Evolutionary conservation across 1,140 invertebrate genomes (phyloP), one percentile per base, ranked within the genome.

Genomic region (Hetaerina americana): DNA sequence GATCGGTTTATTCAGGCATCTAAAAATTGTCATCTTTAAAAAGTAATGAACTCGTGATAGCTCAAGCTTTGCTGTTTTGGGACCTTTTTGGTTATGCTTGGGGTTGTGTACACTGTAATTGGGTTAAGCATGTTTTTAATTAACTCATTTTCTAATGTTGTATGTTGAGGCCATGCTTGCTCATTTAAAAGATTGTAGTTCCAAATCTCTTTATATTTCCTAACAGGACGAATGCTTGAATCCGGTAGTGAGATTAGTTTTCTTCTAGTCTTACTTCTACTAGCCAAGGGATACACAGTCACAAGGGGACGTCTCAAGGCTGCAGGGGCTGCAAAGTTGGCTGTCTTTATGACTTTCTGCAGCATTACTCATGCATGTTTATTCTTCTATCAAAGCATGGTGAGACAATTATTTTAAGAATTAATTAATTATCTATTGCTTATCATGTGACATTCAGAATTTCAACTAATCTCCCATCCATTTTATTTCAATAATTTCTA

Each of bases 241-340:
- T 87, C 90, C 0, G 79, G 86, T 18, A 89, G 90, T 68, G 91
- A 89, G 78, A 88, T 87, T 69, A 79, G 86, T 1, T 95, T 92
- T 75, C 82, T 96, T 0, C 77, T 94, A 0, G 81, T 96, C 29
- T 82, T 97, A 27, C 82, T 97, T 26, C 80, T 97, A 22, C 82
- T 96, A 77, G 93, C 90, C 0, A 94, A 96, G 80, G 94, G 95
- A 1, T 96, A 90, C 77, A 96, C 94, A 0, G 89, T 97, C 15
- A 96, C 94, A 0, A 84, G 93, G 71, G 94, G 92, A 0, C 80
- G 91, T 1, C 80, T 96, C 15, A 86, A 89, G 66, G 80, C 87
- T 0, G 82, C 80, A 15, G 89, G 90, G 25, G 86, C 87, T 0
- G 83, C 91, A 5, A 92, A 93, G 81, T 81, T 94, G 18, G 89